Percentiles rank a stretch among this genome's conserved stretches.
Conservation (phyloP, 2,888 invertebrate species). For the Campaea margaritaria region DNA sequence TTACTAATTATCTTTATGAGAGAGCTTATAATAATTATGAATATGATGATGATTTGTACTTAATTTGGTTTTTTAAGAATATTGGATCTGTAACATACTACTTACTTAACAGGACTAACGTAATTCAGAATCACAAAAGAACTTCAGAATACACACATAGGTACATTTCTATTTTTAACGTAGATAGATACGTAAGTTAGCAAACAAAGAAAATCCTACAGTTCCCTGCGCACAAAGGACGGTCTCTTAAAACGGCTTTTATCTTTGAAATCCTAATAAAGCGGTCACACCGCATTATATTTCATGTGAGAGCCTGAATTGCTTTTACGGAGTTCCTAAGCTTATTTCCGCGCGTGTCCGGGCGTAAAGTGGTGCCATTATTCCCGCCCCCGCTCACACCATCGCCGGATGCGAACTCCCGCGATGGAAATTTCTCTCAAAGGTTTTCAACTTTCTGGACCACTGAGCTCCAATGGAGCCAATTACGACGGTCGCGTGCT, state of each 20-base stretch:
- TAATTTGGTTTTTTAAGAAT: too few species aligned
- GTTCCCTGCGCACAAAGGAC: constrained; percentile 9
- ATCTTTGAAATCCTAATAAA: constrained; percentile 80
- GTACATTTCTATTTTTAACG: too few species aligned
- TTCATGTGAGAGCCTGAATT: constrained; percentile 81
- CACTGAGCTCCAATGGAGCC: constrained; percentile 68
- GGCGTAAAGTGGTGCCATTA: constrained; percentile 83
- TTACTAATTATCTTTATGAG: background rate
- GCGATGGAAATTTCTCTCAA: constrained; percentile 69
- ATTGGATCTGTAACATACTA: too few species aligned
- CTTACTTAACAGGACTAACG: too few species aligned
- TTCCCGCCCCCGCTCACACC: constrained; percentile 43
- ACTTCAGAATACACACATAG: too few species aligned
- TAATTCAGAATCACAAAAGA: too few species aligned
- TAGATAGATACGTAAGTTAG: background rate
- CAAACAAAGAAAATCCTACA: constrained; percentile 14
- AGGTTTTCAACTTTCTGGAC: constrained; percentile 73
- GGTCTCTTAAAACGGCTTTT: constrained; percentile 60
- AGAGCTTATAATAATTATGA: too few species aligned
- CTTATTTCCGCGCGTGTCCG: constrained; percentile 82
- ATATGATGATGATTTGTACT: too few species aligned
- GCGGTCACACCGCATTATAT: constrained; percentile 80
- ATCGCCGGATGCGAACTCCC: constrained; percentile 58
- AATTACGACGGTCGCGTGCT: constrained; percentile 58
- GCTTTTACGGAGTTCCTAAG: constrained; percentile 84